Base-by-base conservation (phyloP, 1,140 invertebrate genomes). In the Hirudo medicinalis region DNA sequence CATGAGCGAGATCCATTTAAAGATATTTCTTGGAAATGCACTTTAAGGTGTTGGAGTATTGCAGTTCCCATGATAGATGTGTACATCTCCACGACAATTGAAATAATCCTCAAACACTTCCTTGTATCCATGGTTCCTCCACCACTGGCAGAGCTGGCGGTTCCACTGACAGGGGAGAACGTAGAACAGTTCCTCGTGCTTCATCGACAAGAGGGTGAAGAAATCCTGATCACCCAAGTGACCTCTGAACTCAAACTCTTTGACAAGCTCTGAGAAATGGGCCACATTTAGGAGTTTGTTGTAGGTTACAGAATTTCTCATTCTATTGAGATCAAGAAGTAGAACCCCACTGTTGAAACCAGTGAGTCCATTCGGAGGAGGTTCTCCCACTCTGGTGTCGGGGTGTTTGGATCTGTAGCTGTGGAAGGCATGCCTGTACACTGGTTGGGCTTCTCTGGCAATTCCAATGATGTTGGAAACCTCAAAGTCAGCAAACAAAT, bases 171-270 rank as follows among this genome's bases (percentile, higher is more conserved):
- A 93, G 66, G 90, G 88, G 27, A 92, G 78, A 25, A 85, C 85
- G 77, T 90, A 87, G 76, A 92, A 89, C 27, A 91, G 79, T 74
- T 89, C 83, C 6, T 88, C 87, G 76, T 88, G 82, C 76, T 91
- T 90, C 77, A 88, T 83, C 36, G 85, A 85, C 9, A 91, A 75
- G 32, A 93, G 78, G 0, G 90, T 90, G 77, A 90, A 93, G 80
- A 90, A 91, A 82, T 92, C 91, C 81, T 92, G 91, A 81, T 92
- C 90, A 5, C 91, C 91, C 25, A 93, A 83, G 80, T 92, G 89
- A 13, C 90, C 90, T 82, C 87, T 78, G 69, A 86, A 85, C 40
- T 83, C 81, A 81, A 90, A 91, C 79, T 90, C 90, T 32, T 84
- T 77, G 22, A 91, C 82, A 73, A 80, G 84, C 20, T 85, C 79